Percentiles rank a stretch among this genome's conserved stretches.
phyloP scores from a whole-genome alignment of 2,888 invertebrate genomes.

The Harpagoxenus sublaevis region DNA sequence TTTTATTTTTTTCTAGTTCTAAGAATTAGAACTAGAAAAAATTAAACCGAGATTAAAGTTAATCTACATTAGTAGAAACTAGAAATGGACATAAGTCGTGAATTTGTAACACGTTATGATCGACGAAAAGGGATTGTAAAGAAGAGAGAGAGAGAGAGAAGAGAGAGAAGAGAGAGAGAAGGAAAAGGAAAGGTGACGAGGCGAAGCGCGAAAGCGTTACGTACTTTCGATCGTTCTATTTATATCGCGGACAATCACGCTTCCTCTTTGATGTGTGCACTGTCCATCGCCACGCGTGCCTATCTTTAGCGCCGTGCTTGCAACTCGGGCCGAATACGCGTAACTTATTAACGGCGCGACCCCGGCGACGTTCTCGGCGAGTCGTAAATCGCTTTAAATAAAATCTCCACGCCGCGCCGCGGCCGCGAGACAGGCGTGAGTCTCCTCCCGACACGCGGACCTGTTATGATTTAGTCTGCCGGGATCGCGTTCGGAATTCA shows the following conservation, averaged over 20 bases:
- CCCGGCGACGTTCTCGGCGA: constrained; percentile 11
- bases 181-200: not conserved
- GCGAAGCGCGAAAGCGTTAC: constrained; percentile 57
- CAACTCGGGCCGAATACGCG: constrained; percentile 29
- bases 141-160: not conserved
- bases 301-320: constrained; percentile 58
- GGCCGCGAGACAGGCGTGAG: constrained; percentile 10
- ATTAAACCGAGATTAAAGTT: no score
- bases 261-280: constrained; percentile 66
- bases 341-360: constrained; percentile 33
- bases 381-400: constrained; percentile 38
- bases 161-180: not conserved
- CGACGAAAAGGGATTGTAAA: constrained; percentile 18
- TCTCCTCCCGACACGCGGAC: constrained; percentile 5
- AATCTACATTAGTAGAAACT: no score
- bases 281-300: constrained; percentile 60
- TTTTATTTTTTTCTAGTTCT: no score
- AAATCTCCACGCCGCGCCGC: constrained; percentile 1
- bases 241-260: constrained; percentile 72
- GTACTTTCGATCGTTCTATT: constrained; percentile 74
- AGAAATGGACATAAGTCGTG: constrained; percentile 37
- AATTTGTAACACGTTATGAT: constrained; percentile 67
- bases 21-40: no score
- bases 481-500: constrained; percentile 18
- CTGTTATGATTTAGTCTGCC: constrained; percentile 48